phyloP scores from a whole-genome alignment of 2,797 vertebrate species.

The Phataginus tricuspis region DNA sequence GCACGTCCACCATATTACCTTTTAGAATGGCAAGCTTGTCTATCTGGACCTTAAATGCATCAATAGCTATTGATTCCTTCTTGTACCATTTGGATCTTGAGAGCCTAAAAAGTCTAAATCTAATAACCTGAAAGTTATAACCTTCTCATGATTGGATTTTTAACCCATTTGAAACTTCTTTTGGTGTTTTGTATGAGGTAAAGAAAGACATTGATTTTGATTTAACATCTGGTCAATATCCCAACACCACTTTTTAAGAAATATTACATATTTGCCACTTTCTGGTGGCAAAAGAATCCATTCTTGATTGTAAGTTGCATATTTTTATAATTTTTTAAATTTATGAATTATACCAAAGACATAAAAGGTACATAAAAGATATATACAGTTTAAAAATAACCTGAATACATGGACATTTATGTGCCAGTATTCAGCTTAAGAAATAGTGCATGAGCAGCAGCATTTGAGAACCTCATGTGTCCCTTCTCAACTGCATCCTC shows the following conservation, averaged over 20 bases:
- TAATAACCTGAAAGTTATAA: conserved; percentile 32
- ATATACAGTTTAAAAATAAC: background rate
- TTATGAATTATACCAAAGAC: background rate
- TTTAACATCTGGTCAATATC: background rate
- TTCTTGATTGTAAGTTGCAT: background rate
- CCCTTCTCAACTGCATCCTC: background rate
- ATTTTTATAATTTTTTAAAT: background rate
- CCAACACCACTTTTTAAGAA: background rate
- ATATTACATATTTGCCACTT: background rate
- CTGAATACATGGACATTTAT: background rate
- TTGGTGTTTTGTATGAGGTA: background rate
- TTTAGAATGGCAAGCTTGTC: background rate
- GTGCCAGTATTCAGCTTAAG: background rate
- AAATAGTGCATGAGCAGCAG: background rate
- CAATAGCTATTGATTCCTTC: background rate
- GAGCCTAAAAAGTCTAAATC: conserved; percentile 1
- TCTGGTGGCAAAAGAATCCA: background rate
- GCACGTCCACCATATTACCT: background rate
- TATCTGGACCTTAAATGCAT: background rate
- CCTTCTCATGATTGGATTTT: background rate
- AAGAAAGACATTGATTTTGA: background rate
- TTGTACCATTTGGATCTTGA: background rate
- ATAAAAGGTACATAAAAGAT: background rate
- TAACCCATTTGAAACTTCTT: background rate
- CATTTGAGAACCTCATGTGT: background rate